Percentiles rank a stretch among this genome's conserved stretches.
Evolutionary conservation across 2,797 vertebrate genomes (phyloP).

Genomic region (Rachycentron canadum): DNA sequence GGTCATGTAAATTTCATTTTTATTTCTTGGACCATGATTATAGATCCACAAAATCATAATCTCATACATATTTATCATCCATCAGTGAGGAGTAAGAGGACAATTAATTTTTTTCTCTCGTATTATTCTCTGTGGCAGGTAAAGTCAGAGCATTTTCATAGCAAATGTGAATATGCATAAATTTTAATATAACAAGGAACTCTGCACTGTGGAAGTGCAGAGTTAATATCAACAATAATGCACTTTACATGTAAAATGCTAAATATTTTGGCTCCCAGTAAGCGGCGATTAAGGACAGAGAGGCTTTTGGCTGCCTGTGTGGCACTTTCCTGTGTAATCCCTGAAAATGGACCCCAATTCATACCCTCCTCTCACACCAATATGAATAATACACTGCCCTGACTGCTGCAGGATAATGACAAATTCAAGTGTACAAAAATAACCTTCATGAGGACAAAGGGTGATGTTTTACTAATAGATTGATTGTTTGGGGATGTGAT

Average conservation of each 20-base stretch:
- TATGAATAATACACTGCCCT: slow-evolving; percentile 17
- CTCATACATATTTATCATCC: slow-evolving; percentile 31
- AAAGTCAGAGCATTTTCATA: slow-evolving; percentile 7
- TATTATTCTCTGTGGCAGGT: not conserved
- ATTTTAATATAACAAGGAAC: not conserved
- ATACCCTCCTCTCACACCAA: slow-evolving; percentile 4
- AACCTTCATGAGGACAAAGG: not conserved
- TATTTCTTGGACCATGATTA: not conserved
- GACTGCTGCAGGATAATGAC: slow-evolving; percentile 13
- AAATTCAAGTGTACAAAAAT: slow-evolving; percentile 21
- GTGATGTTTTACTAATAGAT: slow-evolving; percentile 14
- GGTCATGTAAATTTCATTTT: slow-evolving; percentile 12
- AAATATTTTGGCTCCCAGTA: slow-evolving; percentile 28
- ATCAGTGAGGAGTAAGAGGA: too few species aligned
- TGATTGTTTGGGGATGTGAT: slow-evolving; percentile 9
- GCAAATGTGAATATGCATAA: slow-evolving; percentile 18
- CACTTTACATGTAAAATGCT: slow-evolving; percentile 4
- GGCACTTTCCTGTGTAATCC: slow-evolving; percentile 41
- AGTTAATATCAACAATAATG: slow-evolving; percentile 8
- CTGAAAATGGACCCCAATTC: slow-evolving; percentile 45
- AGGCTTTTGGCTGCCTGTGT: slow-evolving; percentile 20
- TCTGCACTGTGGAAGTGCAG: slow-evolving; percentile 2
- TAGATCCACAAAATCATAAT: not conserved
- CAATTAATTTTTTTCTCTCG: not conserved
- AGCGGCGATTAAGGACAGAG: slow-evolving; percentile 28